These are phyloP conservation scores for Kradibia gibbosae DNA, from an alignment of 1,140 invertebrate genomes.

Conservation along the genomic window DNA sequence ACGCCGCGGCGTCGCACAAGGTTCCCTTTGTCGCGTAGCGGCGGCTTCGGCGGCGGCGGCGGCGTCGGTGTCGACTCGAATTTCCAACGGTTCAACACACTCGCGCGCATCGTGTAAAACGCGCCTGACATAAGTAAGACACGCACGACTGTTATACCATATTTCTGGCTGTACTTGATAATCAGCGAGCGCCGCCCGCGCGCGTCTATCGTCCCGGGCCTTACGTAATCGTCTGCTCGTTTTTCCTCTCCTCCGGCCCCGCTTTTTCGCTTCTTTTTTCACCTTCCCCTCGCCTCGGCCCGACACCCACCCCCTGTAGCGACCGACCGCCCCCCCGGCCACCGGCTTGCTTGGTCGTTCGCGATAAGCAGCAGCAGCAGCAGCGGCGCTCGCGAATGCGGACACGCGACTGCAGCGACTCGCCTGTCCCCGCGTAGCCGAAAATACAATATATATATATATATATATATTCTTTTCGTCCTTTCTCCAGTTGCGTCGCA, in stretches of 20 bases:
- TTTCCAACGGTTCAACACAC: slow-evolving; percentile 53
- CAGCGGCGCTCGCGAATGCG: too few relatives aligned
- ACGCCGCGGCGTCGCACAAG: slow-evolving; percentile 7
- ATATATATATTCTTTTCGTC: too few relatives aligned
- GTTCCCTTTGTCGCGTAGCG: slow-evolving; percentile 42
- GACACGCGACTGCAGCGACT: too few relatives aligned
- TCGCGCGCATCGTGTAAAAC: slow-evolving; percentile 23
- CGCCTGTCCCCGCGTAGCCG: too few relatives aligned
- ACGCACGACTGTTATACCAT: slow-evolving; percentile 28
- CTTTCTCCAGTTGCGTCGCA: too few relatives aligned
- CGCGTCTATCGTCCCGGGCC: neutral
- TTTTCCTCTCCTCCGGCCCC: neutral
- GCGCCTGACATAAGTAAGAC: slow-evolving; percentile 28
- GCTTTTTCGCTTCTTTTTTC: neutral
- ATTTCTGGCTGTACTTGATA: slow-evolving; percentile 39
- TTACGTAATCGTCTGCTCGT: slow-evolving; percentile 22
- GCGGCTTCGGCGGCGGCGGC: neutral
- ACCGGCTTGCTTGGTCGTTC: too few relatives aligned
- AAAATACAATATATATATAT: too few relatives aligned
- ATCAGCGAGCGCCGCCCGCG: neutral
- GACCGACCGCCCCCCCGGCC: too few relatives aligned
- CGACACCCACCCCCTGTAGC: too few relatives aligned
- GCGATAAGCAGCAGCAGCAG: too few relatives aligned
- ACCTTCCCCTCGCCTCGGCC: too few relatives aligned
- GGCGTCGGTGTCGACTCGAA: slow-evolving; percentile 22